These are phyloP conservation scores for Suillia variegata DNA, from an alignment of 2,888 invertebrate species.

Conservation along the genomic window DNA sequence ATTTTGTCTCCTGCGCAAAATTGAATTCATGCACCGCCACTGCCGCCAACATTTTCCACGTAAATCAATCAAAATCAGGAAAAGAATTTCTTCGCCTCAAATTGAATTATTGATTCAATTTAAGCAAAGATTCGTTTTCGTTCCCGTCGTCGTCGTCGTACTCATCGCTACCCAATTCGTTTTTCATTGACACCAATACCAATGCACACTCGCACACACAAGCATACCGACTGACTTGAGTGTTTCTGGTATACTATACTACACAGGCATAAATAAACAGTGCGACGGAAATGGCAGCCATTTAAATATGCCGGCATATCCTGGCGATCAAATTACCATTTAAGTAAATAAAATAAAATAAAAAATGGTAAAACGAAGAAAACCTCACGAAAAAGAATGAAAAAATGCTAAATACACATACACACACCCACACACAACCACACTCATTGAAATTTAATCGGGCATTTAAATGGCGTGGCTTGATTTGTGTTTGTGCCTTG, in stretches of 20 bases:
- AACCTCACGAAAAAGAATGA: background rate
- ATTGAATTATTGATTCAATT: constrained; percentile 51
- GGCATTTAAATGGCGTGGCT: constrained; percentile 8
- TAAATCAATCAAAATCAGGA: constrained; percentile 46
- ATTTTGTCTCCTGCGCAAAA: too few species aligned
- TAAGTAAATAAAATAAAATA: background rate
- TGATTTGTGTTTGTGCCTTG: too few species aligned
- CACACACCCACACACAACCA: constrained; percentile 20
- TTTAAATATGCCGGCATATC: constrained; percentile 27
- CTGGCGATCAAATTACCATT: constrained; percentile 19
- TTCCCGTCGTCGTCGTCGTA: too few species aligned
- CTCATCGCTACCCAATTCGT: too few species aligned
- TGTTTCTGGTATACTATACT: constrained; percentile 2
- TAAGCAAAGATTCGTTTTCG: constrained; percentile 5
- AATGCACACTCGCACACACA: constrained; percentile 9
- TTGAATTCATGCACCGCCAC: too few species aligned
- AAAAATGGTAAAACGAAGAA: background rate
- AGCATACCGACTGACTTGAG: constrained; percentile 12
- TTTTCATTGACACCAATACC: constrained; percentile 2
- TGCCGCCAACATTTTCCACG: too few species aligned
- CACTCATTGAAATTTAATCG: constrained; percentile 30
- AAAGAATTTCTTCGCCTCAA: constrained; percentile 38
- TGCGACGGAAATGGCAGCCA: constrained; percentile 8
- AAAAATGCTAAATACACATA: background rate
- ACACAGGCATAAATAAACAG: constrained; percentile 13